Evolutionary conservation across 2,888 invertebrate genomes (phyloP), one percentile per base, ranked within the genome.

Genomic region (Octodonta nipae): DNA sequence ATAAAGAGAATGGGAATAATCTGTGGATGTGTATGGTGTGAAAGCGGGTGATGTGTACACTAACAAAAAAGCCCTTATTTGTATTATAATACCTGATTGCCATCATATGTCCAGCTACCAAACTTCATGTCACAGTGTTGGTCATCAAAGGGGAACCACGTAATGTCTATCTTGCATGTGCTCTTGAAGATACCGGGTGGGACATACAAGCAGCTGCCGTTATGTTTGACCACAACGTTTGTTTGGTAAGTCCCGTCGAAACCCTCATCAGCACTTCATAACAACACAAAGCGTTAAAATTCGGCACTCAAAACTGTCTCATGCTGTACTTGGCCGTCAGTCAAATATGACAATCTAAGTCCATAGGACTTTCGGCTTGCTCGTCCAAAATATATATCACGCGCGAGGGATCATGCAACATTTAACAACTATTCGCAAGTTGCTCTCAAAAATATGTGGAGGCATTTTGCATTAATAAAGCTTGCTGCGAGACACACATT

Each of bases 131-230:
- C 84, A 76, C 98, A 98, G 71, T 85, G 83, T 78, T 98, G 98
- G 72, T 96, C 95, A 75, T 98, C 98, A 76, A 96, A 98, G 68
- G 96, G 96, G 78, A 98, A 98, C 95, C 95, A 96, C 68, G 93
- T 93, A 80, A 98, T 96, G 79, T 96, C 92, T 73, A 98, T 96
- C 77, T 89, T 89, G 81, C 98, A 98, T 71, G 95, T 96, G 79
- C 93, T 92, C 80, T 93, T 95, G 80, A 98, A 93, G 75, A 98
- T 95, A 68, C 95, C 95, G 66, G 96, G 96, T 64, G 96, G 96
- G 71, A 96, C 86, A 82, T 93, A 95, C 73, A 89, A 81, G 74
- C 93, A 91, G 75, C 83, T 84, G 73, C 96, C 96, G 77, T 89
- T 89, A 78, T 84, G 80, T 72, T 83, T 81, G 71, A 96, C 92